These are phyloP conservation scores for Eurypyga helias DNA, from an alignment of 2,113 vertebrate genomes.

Conservation along the genomic window DNA sequence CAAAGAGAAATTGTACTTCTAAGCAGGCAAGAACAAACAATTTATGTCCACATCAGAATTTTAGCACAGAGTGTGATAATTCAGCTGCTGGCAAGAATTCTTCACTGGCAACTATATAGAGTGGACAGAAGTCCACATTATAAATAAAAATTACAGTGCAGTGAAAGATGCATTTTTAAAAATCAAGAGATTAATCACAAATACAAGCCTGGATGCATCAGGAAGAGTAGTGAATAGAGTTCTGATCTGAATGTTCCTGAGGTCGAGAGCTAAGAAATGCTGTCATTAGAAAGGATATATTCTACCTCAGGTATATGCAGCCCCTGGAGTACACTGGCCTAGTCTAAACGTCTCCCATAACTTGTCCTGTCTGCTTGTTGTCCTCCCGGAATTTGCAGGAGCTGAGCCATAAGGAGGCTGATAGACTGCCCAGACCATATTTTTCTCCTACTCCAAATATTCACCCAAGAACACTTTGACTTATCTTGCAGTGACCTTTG, in stretches of 20 bases:
- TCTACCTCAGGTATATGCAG: neutral
- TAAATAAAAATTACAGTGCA: neutral
- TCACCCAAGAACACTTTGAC: neutral
- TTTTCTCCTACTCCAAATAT: neutral
- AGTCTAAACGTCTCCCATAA: neutral
- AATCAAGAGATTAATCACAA: neutral
- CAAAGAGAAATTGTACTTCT: neutral
- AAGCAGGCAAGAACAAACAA: neutral
- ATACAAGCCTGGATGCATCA: neutral
- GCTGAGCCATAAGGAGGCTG: neutral
- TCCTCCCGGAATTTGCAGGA: neutral
- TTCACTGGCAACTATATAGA: neutral
- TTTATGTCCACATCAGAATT: neutral
- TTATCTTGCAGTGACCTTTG: accelerated
- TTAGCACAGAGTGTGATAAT: neutral
- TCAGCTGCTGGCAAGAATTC: neutral
- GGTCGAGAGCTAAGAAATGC: neutral
- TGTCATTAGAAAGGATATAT: neutral
- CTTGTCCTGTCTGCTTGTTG: neutral
- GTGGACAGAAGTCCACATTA: neutral
- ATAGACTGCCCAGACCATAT: neutral
- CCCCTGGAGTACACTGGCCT: neutral
- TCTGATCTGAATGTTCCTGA: neutral
- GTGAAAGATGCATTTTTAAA: neutral
- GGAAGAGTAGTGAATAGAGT: neutral